Conservation (phyloP, 2,888 invertebrate genomes). For the Drosophila macrothrix region DNA sequence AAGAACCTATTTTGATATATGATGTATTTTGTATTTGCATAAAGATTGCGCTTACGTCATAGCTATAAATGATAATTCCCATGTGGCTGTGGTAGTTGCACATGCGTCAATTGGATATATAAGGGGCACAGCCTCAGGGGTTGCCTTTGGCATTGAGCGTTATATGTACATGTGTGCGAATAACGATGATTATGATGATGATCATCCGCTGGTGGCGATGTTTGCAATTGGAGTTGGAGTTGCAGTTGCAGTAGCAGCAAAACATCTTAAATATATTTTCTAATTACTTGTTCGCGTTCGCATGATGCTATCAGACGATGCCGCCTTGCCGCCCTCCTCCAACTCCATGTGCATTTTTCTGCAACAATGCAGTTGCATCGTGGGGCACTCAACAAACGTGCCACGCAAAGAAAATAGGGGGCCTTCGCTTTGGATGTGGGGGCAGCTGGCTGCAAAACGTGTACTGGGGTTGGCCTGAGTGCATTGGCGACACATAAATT, state of each 20-base stretch:
- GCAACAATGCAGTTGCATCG: slow-evolving; percentile 34
- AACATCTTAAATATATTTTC: slow-evolving; percentile 71
- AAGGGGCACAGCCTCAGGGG: slow-evolving; percentile 22
- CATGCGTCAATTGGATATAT: slow-evolving; percentile 26
- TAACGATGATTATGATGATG: slow-evolving; percentile 18
- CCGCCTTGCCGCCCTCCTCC: slow-evolving; percentile 12
- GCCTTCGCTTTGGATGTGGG: slow-evolving; percentile 2
- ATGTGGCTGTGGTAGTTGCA: slow-evolving; percentile 14
- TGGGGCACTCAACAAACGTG: slow-evolving; percentile 20
- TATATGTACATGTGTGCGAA: slow-evolving; percentile 18
- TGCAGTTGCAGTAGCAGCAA: slow-evolving; percentile 24
- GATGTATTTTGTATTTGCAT: not conserved
- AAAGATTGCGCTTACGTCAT: slow-evolving; percentile 17
- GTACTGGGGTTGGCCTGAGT: slow-evolving; percentile 49
- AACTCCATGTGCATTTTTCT: slow-evolving; percentile 41
- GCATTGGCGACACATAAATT: slow-evolving; percentile 79
- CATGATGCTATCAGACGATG: slow-evolving; percentile 46
- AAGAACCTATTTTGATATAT: not conserved
- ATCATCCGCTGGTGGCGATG: slow-evolving; percentile 24
- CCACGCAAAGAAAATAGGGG: slow-evolving; percentile 3
- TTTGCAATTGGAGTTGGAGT: slow-evolving; percentile 18
- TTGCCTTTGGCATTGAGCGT: slow-evolving; percentile 37
- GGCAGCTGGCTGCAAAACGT: slow-evolving; percentile 13
- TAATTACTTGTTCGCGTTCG: slow-evolving; percentile 82
- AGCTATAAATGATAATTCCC: slow-evolving; percentile 18